Conservation (phyloP, 2,113 vertebrate genomes). For the Peromyscus polionotus region DNA sequence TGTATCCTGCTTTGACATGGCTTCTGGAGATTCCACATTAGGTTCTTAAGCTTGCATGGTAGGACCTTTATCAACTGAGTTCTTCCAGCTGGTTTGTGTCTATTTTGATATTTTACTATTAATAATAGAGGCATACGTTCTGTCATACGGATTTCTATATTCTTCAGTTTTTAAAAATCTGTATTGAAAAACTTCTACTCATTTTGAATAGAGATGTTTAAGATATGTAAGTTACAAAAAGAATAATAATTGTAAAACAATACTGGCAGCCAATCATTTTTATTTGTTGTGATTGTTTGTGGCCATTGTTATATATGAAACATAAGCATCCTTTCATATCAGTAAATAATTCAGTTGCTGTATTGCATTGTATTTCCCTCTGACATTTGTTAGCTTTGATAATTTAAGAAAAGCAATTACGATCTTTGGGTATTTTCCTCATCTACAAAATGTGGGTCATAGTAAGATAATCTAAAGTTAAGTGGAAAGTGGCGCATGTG, state of each 20-base stretch:
- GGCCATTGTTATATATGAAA: background rate
- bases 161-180: background rate
- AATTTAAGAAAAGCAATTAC: background rate
- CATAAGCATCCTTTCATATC: background rate
- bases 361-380: background rate
- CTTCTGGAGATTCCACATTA: too few relatives aligned
- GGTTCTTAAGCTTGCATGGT: background rate
- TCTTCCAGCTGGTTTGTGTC: background rate
- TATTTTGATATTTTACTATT: background rate
- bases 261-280: background rate
- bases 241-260: background rate
- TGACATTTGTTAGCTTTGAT: constrained; percentile 40
- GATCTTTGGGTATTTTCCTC: background rate
- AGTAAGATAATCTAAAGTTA: background rate
- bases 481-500: background rate
- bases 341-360: background rate
- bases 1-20: background rate
- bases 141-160: background rate
- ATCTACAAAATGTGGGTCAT: constrained; percentile 3
- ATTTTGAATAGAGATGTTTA: constrained; percentile 47
- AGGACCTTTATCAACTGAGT: background rate
- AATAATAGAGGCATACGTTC: background rate
- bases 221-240: background rate
- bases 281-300: constrained; percentile 37
- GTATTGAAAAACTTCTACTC: background rate